Evolutionary conservation across 2,113 vertebrate genomes (phyloP).

Genomic region (Cariama cristata): DNA sequence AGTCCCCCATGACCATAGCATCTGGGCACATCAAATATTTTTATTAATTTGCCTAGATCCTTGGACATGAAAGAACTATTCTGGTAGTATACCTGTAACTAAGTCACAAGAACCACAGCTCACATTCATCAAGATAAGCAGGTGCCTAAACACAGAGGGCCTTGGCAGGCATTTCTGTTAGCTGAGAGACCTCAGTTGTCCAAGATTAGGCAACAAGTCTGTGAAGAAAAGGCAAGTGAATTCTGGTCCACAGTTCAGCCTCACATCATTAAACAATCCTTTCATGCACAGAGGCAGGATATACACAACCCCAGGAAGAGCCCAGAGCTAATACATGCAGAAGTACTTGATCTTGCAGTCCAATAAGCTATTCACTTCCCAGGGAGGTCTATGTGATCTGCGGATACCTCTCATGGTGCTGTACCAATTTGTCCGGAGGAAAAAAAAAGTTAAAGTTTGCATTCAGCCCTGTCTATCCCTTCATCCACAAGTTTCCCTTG

Average conservation of each 20-base stretch:
- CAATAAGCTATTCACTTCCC: not conserved
- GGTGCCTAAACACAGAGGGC: not conserved
- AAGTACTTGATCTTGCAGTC: not conserved
- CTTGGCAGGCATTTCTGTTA: not conserved
- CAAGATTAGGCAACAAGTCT: not conserved
- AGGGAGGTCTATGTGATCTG: not conserved
- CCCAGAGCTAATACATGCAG: fast-evolving
- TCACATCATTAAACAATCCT: not conserved
- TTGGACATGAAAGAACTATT: not conserved
- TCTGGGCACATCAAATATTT: not conserved
- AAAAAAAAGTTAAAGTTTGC: not conserved
- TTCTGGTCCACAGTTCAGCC: not conserved
- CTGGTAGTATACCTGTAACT: not conserved
- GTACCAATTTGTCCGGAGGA: no score
- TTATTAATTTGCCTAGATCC: not conserved
- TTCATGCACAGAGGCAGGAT: not conserved
- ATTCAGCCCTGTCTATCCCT: not conserved
- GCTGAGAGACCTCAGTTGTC: not conserved
- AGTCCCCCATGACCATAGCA: not conserved
- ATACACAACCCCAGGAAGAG: not conserved
- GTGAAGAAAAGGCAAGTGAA: not conserved
- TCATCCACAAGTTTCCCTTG: not conserved
- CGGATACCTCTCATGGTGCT: not conserved
- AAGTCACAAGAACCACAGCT: not conserved
- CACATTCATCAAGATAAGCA: not conserved